Base-by-base conservation (phyloP, 1,140 invertebrate genomes). In the Spodoptera frugiperda region DNA sequence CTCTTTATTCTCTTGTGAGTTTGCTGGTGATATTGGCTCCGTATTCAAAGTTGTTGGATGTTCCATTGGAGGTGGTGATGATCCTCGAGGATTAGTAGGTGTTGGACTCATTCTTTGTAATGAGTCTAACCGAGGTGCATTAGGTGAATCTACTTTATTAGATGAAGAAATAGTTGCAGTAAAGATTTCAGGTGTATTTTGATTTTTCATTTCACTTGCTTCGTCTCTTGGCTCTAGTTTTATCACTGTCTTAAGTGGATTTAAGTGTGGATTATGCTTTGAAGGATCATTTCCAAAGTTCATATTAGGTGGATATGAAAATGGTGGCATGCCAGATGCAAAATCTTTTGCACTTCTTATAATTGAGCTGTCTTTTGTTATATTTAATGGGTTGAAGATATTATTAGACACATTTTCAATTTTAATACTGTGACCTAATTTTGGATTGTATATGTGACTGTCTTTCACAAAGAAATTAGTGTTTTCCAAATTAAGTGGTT, bases 171-270 rank as follows among this genome's bases (percentile, higher is more conserved):
- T 93, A 44, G 93, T 94, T 33, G 93, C 92, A 63, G 93, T 94
- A 74, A 94, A 94, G 44, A 94, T 90, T 85, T 94, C 93, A 51
- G 90, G 86, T 61, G 90, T 91, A 78, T 90, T 92, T 78, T 93
- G 90, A 84, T 86, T 93, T 79, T 95, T 95, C 76, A 95, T 84
- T 81, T 95, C 95, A 83, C 88, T 94, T 14, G 94, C 86, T 80
- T 95, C 95, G 90, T 95, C 95, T 84, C 95, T 91, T 0, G 95
- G 95, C 87, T 95, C 95, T 63, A 95, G 81, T 85, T 95, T 95
- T 59, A 95, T 95, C 15, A 95, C 91, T 25, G 94, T 92, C 82
- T 94, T 94, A 14, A 94, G 82, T 71, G 94, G 91, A 86, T 94
- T 93, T 11, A 94, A 86, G 74, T 89, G 86, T 76, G 88, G 85